Evolutionary conservation across 2,113 vertebrate genomes (phyloP), one percentile per base, ranked within the genome.

Genomic region (Phodopus roborovskii): DNA sequence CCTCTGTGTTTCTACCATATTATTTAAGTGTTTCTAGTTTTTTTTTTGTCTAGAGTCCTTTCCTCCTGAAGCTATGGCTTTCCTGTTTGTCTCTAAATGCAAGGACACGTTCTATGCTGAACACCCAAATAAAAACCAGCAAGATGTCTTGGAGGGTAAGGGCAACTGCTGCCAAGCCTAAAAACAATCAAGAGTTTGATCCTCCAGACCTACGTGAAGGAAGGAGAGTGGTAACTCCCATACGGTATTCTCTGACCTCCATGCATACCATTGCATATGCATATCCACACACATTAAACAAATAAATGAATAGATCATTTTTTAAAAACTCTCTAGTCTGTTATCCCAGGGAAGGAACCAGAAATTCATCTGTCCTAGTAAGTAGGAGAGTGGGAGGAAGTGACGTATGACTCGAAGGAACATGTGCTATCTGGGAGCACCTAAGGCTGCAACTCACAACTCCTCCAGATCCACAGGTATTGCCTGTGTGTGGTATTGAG

Each of bases 31-130:
- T 3, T 83, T 91, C 15, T 93, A 26, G 50, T 48, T 88, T 60
- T 50, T 48, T 88, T 60, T 50, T 42, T 1, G 5, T 26, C n/a
- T 91, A 62, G n/a, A 87, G 5, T 50, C 60, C 1, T 22, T 77
- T 58, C 13, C 28, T 9, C 73, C 26, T 68, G 13, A 94, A 16
- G 5, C 64, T 48, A 45, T 84, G 82, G 26, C 20, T 86, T 88
- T 94, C 86, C 56, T 95, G 28, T 24, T 71, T 83, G 20, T 91
- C 60, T 88, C 36, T 70, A 58, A 90, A 70, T 64, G 10, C 74
- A 70, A 73, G 56, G 85, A 96, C 79, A 74, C 86, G 12, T 30
- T 73, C 33, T 5, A 9, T 91, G 10, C 56, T 78, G 95, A 86
- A 77, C 53, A 74, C 11, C 20, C 39, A 81, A 48, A 68, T 87